These are phyloP conservation scores for Chouioia cunea DNA, from an alignment of 2,888 invertebrate genomes.

Conservation along the genomic window DNA sequence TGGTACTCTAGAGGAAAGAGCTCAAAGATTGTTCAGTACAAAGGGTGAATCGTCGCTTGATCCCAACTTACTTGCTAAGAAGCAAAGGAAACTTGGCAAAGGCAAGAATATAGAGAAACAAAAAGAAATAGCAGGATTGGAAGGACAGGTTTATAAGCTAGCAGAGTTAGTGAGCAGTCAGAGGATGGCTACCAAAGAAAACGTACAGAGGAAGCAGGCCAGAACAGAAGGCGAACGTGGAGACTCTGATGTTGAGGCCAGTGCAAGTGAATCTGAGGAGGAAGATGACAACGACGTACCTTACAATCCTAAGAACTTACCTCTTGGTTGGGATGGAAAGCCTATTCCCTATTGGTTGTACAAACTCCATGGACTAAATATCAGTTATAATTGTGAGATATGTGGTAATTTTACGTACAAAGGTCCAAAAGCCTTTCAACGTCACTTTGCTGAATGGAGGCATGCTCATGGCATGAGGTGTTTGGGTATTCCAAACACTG, in stretches of 20 bases:
- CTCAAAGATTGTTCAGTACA: conserved; percentile 94
- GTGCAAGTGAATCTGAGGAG: conserved; percentile 84
- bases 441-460: conserved; percentile 96
- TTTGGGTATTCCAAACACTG: conserved; percentile 98
- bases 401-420: conserved; percentile 99
- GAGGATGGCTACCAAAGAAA: conserved; percentile 93
- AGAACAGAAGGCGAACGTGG: conserved; percentile 93
- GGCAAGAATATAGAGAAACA: conserved; percentile 79
- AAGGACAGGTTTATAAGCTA: conserved; percentile 90
- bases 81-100: conserved; percentile 77
- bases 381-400: conserved; percentile 99
- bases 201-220: conserved; percentile 98
- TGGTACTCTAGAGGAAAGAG: conserved; percentile 96
- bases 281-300: conserved; percentile 95
- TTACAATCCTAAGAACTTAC: conserved; percentile 99
- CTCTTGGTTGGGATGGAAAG: conserved; percentile 99
- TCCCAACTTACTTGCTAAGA: conserved; percentile 91
- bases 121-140: conserved; percentile 88
- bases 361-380: conserved; percentile 98
- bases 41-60: conserved; percentile 95
- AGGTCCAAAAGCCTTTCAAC: conserved; percentile 99
- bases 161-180: conserved; percentile 88
- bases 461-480: conserved; percentile 97
- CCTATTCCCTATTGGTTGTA: conserved; percentile 97
- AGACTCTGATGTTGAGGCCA: conserved; percentile 91